Conservation (phyloP, 2,888 invertebrate species). For the Andrena minutula region DNA sequence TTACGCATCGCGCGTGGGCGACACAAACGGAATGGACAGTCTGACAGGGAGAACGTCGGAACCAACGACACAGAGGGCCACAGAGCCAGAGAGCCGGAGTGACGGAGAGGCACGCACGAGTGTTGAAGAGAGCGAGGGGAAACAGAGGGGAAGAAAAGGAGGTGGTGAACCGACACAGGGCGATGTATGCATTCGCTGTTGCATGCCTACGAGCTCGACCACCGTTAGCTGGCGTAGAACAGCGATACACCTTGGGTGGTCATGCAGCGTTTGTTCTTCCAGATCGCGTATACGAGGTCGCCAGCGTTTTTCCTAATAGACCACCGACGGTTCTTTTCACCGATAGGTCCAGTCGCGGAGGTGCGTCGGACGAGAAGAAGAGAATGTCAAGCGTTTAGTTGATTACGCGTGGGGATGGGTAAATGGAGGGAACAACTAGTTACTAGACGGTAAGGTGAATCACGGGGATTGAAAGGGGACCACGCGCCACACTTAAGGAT, state of each 20-base stretch:
- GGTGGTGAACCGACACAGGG: conserved; percentile 33
- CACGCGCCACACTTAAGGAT: background rate
- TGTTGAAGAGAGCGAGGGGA: background rate
- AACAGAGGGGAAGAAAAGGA: conserved; percentile 3
- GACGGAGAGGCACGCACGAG: background rate
- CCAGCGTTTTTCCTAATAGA: conserved; percentile 36
- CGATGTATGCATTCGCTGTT: conserved; percentile 53
- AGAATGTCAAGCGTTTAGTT: background rate
- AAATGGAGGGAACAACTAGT: too few species aligned
- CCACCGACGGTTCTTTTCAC: conserved; percentile 27
- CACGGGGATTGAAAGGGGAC: background rate
- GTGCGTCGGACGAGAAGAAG: background rate
- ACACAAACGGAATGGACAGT: conserved; percentile 57
- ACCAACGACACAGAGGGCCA: conserved; percentile 32
- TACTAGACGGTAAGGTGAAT: background rate
- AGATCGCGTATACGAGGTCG: conserved; percentile 10
- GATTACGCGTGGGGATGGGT: too few species aligned
- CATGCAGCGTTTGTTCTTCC: conserved; percentile 34
- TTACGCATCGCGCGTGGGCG: conserved; percentile 73
- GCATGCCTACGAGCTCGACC: conserved; percentile 69
- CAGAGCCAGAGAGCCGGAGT: conserved; percentile 5
- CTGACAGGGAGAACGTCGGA: conserved; percentile 51
- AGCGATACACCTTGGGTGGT: conserved; percentile 68
- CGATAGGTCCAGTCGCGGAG: background rate
- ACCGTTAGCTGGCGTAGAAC: conserved; percentile 66